Percentiles rank a stretch among this genome's conserved stretches.
These are phyloP conservation scores for Felis chaus DNA, from an alignment of 2,113 vertebrate genomes.

Conservation along the genomic window DNA sequence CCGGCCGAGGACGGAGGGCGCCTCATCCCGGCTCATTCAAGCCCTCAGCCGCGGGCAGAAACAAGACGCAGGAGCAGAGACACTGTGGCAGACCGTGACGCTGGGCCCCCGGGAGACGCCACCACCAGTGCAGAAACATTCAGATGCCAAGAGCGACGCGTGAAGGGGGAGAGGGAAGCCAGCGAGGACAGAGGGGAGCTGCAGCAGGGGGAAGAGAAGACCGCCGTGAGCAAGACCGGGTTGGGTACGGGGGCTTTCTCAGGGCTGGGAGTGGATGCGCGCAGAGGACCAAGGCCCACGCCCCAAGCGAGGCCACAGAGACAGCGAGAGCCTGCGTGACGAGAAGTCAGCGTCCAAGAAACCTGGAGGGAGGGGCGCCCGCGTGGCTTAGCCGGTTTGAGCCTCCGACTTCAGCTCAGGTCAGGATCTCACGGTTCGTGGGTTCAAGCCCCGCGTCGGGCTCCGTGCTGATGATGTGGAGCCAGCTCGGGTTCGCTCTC, in stretches of 20 bases:
- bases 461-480: too few species aligned
- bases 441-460: too few species aligned
- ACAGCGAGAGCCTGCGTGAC: accelerated
- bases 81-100: neutral
- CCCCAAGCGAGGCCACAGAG: neutral
- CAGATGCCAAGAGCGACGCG: neutral
- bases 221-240: neutral
- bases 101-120: too few species aligned
- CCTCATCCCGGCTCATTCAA: neutral
- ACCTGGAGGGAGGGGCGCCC: neutral
- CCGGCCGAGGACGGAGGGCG: neutral
- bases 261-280: accelerated
- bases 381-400: too few species aligned
- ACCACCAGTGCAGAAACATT: neutral
- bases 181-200: neutral
- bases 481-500: too few species aligned
- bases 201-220: neutral
- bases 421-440: too few species aligned
- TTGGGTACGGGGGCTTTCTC: neutral
- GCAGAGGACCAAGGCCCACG: neutral
- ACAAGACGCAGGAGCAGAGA: neutral
- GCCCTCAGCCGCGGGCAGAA: neutral
- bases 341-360: neutral
- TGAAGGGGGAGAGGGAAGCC: neutral
- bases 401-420: too few species aligned